A percentile compares a stretch with the other conserved stretches of the same genome.
phyloP scores from a whole-genome alignment of 2,113 vertebrate genomes.

The Petromus typicus region DNA sequence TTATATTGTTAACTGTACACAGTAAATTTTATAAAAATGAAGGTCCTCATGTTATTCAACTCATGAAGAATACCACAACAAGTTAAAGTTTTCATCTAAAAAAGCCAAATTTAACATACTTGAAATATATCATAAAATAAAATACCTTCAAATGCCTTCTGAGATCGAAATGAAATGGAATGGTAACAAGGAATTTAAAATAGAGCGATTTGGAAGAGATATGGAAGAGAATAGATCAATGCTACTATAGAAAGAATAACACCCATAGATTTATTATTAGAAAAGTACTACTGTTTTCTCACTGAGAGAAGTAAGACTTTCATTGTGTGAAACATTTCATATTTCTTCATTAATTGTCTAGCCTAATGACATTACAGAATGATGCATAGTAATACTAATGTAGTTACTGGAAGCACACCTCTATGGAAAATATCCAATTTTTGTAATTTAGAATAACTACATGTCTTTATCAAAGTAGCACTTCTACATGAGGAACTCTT shows the following conservation, averaged over 20 bases:
- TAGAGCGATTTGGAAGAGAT: conserved; percentile 19
- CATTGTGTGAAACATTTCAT: background rate
- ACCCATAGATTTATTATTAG: background rate
- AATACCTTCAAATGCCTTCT: background rate
- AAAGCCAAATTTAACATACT: background rate
- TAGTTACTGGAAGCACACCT: background rate
- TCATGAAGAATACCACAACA: background rate
- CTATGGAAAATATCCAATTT: background rate
- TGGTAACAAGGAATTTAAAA: background rate
- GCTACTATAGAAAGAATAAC: background rate
- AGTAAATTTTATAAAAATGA: background rate
- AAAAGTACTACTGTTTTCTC: background rate
- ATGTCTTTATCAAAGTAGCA: background rate
- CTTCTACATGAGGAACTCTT: background rate
- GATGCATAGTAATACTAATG: background rate
- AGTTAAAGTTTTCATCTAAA: background rate
- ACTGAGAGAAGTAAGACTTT: background rate
- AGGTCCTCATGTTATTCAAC: background rate
- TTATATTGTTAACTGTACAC: background rate
- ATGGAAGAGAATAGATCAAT: background rate
- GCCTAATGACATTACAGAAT: background rate
- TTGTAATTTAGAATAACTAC: background rate
- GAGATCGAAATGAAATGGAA: background rate
- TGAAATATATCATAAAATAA: background rate
- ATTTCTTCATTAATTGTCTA: background rate